These are phyloP conservation scores for Troides aeacus DNA, from an alignment of 2,888 invertebrate genomes.

Conservation along the genomic window DNA sequence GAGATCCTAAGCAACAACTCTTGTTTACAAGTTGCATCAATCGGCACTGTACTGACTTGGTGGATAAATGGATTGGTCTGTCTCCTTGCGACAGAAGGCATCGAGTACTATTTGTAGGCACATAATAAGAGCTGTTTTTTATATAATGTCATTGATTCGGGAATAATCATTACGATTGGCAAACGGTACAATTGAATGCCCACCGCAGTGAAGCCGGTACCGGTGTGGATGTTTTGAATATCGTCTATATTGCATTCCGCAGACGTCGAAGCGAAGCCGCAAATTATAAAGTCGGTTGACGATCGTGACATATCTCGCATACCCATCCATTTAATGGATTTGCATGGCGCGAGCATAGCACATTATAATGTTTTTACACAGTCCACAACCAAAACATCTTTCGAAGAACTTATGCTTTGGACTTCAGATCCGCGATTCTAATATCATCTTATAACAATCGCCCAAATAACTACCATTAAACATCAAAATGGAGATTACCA, in stretches of 20 bases:
- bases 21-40: too few species aligned
- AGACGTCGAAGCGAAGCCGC: slow-evolving; percentile 37
- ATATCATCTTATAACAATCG: too few species aligned
- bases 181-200: slow-evolving; percentile 6
- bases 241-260: slow-evolving; percentile 46
- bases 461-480: too few species aligned
- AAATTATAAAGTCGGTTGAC: slow-evolving; percentile 35
- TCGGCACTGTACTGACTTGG: too few species aligned
- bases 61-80: background rate
- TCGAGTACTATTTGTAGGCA: too few species aligned
- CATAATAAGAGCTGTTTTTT: background rate
- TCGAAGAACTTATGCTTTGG: too few species aligned
- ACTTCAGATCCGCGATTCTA: too few species aligned
- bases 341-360: background rate
- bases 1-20: too few species aligned
- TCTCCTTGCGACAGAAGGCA: too few species aligned
- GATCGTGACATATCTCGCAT: slow-evolving; percentile 23
- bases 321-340: slow-evolving; percentile 15
- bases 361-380: background rate
- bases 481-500: too few species aligned
- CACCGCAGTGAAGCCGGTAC: slow-evolving; percentile 2
- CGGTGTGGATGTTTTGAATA: slow-evolving; percentile 43
- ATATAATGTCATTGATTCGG: background rate
- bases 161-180: background rate
- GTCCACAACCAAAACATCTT: too few species aligned